Evolutionary conservation across 2,888 invertebrate species (phyloP).

Genomic region (Halictus quadricinctus): DNA sequence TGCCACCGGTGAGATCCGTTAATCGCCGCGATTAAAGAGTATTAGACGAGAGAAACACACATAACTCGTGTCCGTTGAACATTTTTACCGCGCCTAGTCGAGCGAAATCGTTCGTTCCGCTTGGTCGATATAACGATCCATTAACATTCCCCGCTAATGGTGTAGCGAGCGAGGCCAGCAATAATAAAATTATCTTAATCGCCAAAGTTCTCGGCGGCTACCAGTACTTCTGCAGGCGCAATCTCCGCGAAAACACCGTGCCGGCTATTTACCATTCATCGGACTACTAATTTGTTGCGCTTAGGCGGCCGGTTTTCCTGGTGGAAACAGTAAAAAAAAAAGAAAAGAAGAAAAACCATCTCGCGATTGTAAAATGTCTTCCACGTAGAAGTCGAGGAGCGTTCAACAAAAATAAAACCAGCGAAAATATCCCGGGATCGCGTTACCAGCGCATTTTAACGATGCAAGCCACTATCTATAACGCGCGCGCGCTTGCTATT

Average conservation of each 20-base stretch:
- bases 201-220: slow-evolving; percentile 56
- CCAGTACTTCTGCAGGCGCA: slow-evolving; percentile 49
- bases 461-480: background rate
- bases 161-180: slow-evolving; percentile 41
- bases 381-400: background rate
- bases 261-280: slow-evolving; percentile 40
- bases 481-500: background rate
- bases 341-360: background rate
- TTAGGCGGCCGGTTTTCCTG: slow-evolving; percentile 51
- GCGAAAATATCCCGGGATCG: background rate
- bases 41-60: slow-evolving; percentile 56
- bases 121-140: slow-evolving; percentile 62
- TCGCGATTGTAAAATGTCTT: background rate
- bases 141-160: slow-evolving; percentile 68
- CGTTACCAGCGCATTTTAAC: background rate
- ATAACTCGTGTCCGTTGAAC: slow-evolving; percentile 61
- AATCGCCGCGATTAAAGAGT: slow-evolving; percentile 54
- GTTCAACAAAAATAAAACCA: background rate
- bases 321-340: background rate
- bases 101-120: slow-evolving; percentile 66
- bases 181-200: slow-evolving; percentile 71
- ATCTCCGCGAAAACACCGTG: slow-evolving; percentile 43
- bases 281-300: slow-evolving; percentile 51
- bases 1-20: slow-evolving; percentile 36
- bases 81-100: slow-evolving; percentile 58